phyloP scores from a whole-genome alignment of 2,797 vertebrate species.

The Garrulus glandarius region DNA sequence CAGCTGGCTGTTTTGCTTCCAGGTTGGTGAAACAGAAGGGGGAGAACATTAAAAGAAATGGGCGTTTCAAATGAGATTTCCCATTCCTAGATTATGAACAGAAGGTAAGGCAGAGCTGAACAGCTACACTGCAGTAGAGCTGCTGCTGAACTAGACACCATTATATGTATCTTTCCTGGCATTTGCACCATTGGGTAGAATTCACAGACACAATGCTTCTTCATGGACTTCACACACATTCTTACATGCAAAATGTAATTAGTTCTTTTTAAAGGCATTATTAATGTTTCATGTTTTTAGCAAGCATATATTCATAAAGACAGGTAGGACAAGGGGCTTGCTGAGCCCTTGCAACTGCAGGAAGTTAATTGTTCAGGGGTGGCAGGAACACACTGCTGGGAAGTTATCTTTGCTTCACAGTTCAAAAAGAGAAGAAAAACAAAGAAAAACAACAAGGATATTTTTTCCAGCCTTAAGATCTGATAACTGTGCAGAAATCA shows the following conservation, averaged over 20 bases:
- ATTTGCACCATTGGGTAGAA: neutral
- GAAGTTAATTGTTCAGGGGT: neutral
- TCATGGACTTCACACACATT: neutral
- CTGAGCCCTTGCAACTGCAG: neutral
- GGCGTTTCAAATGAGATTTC: neutral
- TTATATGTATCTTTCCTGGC: neutral
- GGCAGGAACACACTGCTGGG: neutral
- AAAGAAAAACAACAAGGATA: neutral
- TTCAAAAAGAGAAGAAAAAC: neutral
- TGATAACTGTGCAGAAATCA: neutral
- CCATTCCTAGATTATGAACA: neutral
- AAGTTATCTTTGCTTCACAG: neutral
- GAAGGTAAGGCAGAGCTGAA: neutral
- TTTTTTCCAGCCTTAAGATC: neutral
- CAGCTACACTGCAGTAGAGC: neutral
- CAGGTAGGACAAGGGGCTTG: neutral
- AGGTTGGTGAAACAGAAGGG: neutral
- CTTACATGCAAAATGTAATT: neutral
- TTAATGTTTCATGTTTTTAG: neutral
- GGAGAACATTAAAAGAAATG: neutral
- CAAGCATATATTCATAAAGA: neutral
- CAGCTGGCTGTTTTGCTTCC: neutral
- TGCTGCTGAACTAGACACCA: neutral
- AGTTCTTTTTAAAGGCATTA: neutral
- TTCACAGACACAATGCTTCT: neutral